Conservation (phyloP, 2,888 invertebrate genomes). For the Myathropa florea region DNA sequence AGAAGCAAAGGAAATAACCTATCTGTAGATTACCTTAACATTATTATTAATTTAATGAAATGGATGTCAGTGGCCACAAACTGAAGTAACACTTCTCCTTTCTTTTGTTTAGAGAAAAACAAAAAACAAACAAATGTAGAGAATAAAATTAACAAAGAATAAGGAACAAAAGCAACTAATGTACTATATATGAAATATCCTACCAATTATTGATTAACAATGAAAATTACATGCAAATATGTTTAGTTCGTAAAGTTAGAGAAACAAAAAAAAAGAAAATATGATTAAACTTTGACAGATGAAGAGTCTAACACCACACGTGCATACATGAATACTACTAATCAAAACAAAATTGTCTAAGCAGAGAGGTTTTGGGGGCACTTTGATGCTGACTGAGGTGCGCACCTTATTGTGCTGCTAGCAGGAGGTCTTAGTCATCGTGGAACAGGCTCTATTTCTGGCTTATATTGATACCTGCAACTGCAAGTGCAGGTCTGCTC, state of each 20-base stretch:
- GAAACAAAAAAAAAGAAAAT: neutral
- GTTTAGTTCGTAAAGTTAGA: neutral
- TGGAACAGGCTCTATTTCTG: no score
- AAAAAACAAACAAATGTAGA: neutral
- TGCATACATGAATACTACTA: conserved; percentile 13
- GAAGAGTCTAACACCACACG: neutral
- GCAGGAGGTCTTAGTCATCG: no score
- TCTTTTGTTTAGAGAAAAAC: neutral
- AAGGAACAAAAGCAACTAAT: conserved; percentile 3
- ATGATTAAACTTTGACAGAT: neutral
- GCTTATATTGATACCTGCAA: no score
- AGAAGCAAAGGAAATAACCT: neutral
- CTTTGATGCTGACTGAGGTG: neutral
- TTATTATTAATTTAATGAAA: conserved; percentile 43
- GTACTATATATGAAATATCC: conserved; percentile 51
- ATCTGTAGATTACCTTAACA: conserved; percentile 53
- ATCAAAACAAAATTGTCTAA: neutral
- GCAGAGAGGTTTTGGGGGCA: neutral
- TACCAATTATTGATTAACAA: conserved; percentile 49
- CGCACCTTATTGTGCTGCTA: neutral
- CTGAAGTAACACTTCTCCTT: neutral
- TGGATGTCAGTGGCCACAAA: neutral
- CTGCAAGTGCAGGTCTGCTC: no score
- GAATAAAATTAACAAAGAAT: neutral
- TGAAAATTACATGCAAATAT: neutral